Evolutionary conservation across 2,888 invertebrate species (phyloP).

Genomic region (Metallyticus violacea): DNA sequence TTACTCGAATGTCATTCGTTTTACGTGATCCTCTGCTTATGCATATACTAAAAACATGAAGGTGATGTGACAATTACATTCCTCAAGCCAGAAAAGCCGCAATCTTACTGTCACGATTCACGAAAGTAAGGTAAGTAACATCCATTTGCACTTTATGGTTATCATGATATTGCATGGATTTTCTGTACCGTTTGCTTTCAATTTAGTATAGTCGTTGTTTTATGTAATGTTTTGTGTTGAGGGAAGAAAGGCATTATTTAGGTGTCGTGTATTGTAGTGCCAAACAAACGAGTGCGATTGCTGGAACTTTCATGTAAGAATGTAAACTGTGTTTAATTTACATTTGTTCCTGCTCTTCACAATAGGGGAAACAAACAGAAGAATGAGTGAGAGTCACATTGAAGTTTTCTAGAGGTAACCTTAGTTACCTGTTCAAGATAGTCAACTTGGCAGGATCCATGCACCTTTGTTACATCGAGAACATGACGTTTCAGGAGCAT

Average conservation of each 20-base stretch:
- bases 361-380: background rate
- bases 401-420: too few species aligned
- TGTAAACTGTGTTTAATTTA: background rate
- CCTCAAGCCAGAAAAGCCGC: background rate
- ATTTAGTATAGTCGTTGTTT: background rate
- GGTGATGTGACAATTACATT: slow-evolving; percentile 2
- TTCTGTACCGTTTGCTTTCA: background rate
- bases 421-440: too few species aligned
- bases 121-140: background rate
- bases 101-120: background rate
- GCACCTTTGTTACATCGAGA: background rate
- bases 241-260: background rate
- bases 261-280: too few species aligned
- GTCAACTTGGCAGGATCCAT: background rate
- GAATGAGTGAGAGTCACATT: background rate
- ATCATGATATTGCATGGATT: background rate
- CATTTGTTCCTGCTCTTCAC: background rate
- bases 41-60: background rate
- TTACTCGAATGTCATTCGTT: background rate
- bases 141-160: background rate
- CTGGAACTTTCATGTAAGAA: background rate
- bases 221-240: background rate
- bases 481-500: background rate
- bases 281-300: background rate
- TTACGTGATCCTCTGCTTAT: background rate